Percentiles rank a stretch among this genome's conserved stretches.
phyloP scores from a whole-genome alignment of 2,797 vertebrate species.

The Eulemur mongoz region DNA sequence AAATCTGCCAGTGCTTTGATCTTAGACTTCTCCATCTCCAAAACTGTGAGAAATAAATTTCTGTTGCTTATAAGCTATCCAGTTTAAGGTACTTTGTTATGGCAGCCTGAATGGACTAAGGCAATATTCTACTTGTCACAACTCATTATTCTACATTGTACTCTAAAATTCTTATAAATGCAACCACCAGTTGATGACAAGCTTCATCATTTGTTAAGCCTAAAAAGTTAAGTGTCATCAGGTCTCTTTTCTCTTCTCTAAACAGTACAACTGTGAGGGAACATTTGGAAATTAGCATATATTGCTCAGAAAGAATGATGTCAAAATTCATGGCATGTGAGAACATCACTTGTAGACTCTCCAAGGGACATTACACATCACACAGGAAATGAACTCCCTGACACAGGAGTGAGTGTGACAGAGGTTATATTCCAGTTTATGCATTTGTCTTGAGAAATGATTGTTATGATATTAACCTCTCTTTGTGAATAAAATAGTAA shows the following conservation, averaged over 20 bases:
- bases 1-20: neutral
- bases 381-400: slow-evolving; percentile 44
- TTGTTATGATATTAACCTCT: neutral
- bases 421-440: slow-evolving; percentile 28
- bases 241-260: neutral
- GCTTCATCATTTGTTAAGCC: neutral
- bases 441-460: slow-evolving; percentile 27
- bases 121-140: neutral
- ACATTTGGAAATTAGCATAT: slow-evolving; percentile 60
- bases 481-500: neutral
- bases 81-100: neutral
- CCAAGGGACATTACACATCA: slow-evolving; percentile 44
- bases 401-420: neutral
- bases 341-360: slow-evolving; percentile 55
- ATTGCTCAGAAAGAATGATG: slow-evolving; percentile 57
- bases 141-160: neutral
- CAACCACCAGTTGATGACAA: neutral
- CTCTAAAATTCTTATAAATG: neutral
- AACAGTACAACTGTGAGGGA: slow-evolving; percentile 47
- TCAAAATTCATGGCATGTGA: slow-evolving; percentile 53
- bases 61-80: neutral
- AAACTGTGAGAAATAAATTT: neutral
- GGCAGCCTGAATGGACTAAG: neutral
- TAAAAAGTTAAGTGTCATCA: neutral
- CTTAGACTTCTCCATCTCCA: neutral